Evolutionary conservation across 2,113 vertebrate genomes (phyloP).

Genomic region (Fulmarus glacialis): DNA sequence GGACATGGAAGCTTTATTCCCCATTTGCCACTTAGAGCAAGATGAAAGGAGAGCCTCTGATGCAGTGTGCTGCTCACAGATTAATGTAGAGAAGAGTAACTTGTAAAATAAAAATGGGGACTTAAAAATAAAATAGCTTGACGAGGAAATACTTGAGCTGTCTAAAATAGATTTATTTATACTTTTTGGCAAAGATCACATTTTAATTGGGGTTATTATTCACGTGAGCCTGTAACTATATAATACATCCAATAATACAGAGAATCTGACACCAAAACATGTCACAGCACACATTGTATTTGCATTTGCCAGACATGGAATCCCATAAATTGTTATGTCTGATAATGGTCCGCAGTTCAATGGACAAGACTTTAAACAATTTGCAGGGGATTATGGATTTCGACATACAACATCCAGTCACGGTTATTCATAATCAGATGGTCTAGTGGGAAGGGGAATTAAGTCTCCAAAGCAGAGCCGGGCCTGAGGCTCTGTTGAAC

Average conservation of each 20-base stretch:
- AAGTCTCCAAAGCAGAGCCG: neutral
- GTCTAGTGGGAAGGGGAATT: slow-evolving; percentile 30
- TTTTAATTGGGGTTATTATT: slow-evolving; percentile 38
- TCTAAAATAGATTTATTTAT: neutral
- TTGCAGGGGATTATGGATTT: slow-evolving; percentile 51
- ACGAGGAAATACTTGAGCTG: slow-evolving; percentile 12
- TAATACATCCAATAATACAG: slow-evolving; percentile 16
- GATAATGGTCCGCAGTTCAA: slow-evolving; percentile 57
- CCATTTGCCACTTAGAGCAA: neutral
- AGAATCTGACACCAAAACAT: slow-evolving; percentile 36
- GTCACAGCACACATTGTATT: slow-evolving; percentile 17
- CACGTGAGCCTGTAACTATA: neutral
- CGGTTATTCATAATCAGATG: neutral
- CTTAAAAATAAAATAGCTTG: neutral
- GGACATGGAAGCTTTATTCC: neutral
- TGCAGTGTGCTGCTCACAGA: neutral
- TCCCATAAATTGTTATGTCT: slow-evolving; percentile 49
- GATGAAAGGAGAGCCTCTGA: neutral
- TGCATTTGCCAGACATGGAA: slow-evolving; percentile 39
- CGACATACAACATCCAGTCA: slow-evolving; percentile 51
- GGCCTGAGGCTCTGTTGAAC: neutral
- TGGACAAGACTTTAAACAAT: slow-evolving; percentile 53
- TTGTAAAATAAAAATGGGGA: neutral
- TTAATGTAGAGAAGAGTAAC: neutral
- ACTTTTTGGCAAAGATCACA: slow-evolving; percentile 2